These are phyloP conservation scores for Phalanger gymnotis DNA, from an alignment of 2,797 vertebrate species.

Conservation along the genomic window DNA sequence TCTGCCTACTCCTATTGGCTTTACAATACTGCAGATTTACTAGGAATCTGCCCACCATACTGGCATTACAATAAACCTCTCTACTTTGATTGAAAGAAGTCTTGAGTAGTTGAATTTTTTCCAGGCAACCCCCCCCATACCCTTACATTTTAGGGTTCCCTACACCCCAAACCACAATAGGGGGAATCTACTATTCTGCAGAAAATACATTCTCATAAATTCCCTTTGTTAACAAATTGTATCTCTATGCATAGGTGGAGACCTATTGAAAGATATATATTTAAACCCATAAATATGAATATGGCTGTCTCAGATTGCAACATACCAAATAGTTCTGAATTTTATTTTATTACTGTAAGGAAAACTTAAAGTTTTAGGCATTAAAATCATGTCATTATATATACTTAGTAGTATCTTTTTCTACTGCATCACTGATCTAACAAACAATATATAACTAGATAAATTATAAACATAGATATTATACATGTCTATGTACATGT, in stretches of 20 bases:
- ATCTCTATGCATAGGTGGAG: not conserved
- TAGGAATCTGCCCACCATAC: too few species aligned
- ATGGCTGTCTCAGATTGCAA: constrained; percentile 41
- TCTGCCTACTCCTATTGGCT: too few species aligned
- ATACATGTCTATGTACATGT: not conserved
- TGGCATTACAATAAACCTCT: too few species aligned
- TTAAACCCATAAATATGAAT: constrained; percentile 13
- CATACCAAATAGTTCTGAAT: constrained; percentile 63
- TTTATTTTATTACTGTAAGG: constrained; percentile 58
- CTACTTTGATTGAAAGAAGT: too few species aligned
- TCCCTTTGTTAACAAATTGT: not conserved
- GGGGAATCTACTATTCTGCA: not conserved
- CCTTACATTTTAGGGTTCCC: too few species aligned
- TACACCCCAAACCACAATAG: not conserved
- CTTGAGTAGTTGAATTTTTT: too few species aligned
- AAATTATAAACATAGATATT: not conserved
- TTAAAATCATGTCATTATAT: constrained; percentile 8
- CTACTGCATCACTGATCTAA: not conserved
- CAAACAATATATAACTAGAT: constrained; percentile 39
- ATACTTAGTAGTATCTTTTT: constrained; percentile 30
- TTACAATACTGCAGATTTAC: too few species aligned
- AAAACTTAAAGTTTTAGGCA: constrained; percentile 57
- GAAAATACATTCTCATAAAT: not conserved
- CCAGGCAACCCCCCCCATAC: too few species aligned
- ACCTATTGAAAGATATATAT: not conserved